Percentiles rank a stretch among this genome's conserved stretches.
Evolutionary conservation across 2,113 vertebrate species (phyloP).

Genomic region (Crotalus horridus): DNA sequence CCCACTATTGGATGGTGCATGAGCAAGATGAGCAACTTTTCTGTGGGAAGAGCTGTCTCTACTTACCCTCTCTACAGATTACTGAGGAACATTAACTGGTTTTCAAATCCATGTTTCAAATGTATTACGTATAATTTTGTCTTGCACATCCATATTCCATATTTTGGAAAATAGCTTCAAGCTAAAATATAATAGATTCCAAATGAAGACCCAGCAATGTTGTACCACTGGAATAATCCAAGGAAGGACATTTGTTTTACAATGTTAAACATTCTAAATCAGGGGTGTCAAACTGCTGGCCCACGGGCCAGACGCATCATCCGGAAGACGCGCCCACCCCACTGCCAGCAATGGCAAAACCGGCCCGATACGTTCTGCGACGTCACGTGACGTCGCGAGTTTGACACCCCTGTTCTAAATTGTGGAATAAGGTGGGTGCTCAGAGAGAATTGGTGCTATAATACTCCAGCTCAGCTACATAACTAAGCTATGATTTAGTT

Average conservation of each 20-base stretch:
- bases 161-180: background rate
- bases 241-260: background rate
- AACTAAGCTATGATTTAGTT: background rate
- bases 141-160: background rate
- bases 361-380: no score
- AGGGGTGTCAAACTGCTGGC: no score
- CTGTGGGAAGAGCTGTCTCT: background rate
- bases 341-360: no score
- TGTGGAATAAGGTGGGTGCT: background rate
- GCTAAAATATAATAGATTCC: background rate
- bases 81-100: background rate
- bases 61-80: background rate
- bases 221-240: background rate
- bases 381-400: no score
- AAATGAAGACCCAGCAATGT: background rate
- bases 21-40: background rate
- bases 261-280: background rate
- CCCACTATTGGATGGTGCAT: background rate
- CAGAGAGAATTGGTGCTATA: background rate
- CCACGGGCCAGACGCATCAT: no score
- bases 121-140: background rate
- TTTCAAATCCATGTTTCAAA: background rate
- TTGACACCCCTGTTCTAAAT: background rate
- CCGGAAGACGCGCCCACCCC: no score
- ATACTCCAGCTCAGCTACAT: background rate